A percentile compares a stretch with the other conserved stretches of the same genome.
Conservation (phyloP, 2,797 vertebrate species). For the Cossypha heuglini region DNA sequence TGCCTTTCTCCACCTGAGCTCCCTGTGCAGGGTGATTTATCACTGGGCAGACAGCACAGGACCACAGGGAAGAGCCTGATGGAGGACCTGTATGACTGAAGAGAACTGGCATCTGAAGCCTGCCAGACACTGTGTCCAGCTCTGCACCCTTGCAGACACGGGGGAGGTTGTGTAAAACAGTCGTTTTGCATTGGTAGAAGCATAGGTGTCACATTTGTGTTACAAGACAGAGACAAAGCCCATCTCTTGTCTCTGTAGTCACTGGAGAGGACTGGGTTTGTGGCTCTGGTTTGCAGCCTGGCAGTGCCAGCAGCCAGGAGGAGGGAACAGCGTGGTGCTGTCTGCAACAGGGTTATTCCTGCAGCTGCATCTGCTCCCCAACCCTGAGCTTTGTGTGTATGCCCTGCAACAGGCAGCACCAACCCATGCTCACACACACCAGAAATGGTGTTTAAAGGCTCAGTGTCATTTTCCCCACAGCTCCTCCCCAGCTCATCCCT, state of each 20-base stretch:
- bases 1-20: background rate
- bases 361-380: background rate
- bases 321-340: rapidly evolving
- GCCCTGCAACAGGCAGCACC: background rate
- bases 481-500: background rate
- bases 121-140: background rate
- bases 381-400: background rate
- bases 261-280: background rate
- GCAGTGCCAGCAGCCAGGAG: background rate
- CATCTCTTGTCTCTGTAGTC: background rate
- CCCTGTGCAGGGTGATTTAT: background rate
- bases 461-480: rapidly evolving
- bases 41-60: background rate
- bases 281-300: background rate
- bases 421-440: rapidly evolving
- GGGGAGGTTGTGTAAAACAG: background rate
- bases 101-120: background rate
- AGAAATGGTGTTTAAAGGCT: background rate
- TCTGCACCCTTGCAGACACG: background rate
- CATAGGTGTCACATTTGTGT: no score
- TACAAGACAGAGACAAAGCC: background rate
- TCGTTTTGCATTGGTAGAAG: rapidly evolving
- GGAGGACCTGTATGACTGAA: background rate
- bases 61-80: background rate
- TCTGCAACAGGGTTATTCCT: background rate